Conservation (phyloP, 2,888 invertebrate species). For the Philonicus albiceps region DNA sequence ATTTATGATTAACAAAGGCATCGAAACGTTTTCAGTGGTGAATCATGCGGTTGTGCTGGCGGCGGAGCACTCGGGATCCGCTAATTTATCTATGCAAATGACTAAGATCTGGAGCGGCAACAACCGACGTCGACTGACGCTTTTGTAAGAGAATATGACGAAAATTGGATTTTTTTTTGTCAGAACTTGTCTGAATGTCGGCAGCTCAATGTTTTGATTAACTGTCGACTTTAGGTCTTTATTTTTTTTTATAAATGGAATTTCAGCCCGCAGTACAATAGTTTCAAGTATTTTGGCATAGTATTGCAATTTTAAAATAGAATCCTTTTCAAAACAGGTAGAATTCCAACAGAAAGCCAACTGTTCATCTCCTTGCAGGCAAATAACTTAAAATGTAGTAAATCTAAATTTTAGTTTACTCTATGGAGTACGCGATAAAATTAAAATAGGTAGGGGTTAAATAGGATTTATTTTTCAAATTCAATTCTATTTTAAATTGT, state of each 20-base stretch:
- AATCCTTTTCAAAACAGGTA: too few species aligned
- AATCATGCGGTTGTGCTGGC: background rate
- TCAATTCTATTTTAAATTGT: too few species aligned
- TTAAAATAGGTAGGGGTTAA: too few species aligned
- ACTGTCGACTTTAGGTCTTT: background rate
- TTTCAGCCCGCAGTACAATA: background rate
- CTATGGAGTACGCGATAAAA: too few species aligned
- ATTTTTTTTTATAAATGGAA: background rate
- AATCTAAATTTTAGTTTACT: too few species aligned
- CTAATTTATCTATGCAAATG: slow-evolving; percentile 20
- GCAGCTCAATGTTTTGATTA: background rate
- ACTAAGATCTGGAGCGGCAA: background rate
- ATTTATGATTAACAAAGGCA: background rate
- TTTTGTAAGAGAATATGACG: background rate
- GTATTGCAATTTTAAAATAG: too few species aligned
- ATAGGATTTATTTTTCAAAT: too few species aligned
- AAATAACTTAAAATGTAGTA: too few species aligned
- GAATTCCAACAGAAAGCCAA: too few species aligned
- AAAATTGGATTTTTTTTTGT: background rate
- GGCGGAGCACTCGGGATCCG: background rate
- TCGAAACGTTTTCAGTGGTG: background rate
- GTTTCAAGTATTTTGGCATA: too few species aligned
- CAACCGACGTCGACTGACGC: background rate
- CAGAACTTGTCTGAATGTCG: background rate
- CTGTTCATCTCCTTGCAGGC: too few species aligned